These are phyloP conservation scores for Bimastos eiseni DNA, from an alignment of 2,888 invertebrate genomes.

Conservation along the genomic window DNA sequence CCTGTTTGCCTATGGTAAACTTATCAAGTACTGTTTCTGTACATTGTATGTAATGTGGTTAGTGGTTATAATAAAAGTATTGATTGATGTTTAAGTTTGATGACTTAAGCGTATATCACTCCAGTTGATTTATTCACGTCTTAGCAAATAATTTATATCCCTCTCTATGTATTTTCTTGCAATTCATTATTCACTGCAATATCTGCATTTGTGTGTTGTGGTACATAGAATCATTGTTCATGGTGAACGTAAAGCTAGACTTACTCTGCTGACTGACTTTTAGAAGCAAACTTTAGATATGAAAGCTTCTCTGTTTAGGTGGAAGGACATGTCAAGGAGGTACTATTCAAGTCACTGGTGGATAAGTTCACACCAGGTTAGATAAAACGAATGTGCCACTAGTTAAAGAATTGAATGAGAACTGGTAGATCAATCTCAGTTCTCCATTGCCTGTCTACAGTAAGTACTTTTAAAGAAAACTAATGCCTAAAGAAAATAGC, in stretches of 20 bases:
- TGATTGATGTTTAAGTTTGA: not conserved
- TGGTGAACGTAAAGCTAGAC: not conserved
- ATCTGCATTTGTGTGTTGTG: not conserved
- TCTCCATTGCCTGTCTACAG: not conserved
- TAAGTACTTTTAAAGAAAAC: too few relatives aligned
- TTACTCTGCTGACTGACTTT: not conserved
- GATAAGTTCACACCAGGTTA: not conserved
- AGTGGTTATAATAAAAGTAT: too few relatives aligned
- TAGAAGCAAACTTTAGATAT: not conserved
- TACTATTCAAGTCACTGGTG: not conserved
- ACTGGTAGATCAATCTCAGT: not conserved
- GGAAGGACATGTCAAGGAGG: slow-evolving; percentile 9
- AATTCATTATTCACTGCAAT: not conserved
- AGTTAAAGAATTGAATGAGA: not conserved
- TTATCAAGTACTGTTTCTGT: too few relatives aligned
- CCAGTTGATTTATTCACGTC: not conserved
- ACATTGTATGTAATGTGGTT: too few relatives aligned
- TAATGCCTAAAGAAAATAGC: too few relatives aligned
- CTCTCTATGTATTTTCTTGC: not conserved
- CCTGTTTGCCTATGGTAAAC: too few relatives aligned
- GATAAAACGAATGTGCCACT: not conserved
- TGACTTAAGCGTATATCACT: not conserved
- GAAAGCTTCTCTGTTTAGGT: not conserved
- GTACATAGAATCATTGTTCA: not conserved
- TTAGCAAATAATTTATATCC: not conserved